Evolutionary conservation across 2,113 vertebrate genomes (phyloP), one percentile per base, ranked within the genome.

Genomic region (Oxyura jamaicensis): DNA sequence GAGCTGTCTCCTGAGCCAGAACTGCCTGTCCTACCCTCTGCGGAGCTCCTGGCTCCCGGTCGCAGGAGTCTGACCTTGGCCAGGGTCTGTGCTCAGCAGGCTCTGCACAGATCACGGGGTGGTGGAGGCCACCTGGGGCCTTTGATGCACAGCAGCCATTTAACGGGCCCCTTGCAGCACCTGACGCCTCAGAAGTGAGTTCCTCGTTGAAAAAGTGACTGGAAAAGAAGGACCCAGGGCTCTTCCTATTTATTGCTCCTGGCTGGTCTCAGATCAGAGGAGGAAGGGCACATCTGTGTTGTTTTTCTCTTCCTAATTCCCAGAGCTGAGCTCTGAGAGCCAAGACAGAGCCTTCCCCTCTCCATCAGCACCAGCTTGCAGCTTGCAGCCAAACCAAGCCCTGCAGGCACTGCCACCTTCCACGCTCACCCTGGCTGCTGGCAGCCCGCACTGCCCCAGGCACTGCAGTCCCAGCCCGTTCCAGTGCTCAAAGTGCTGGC

Each of bases 351-450:
- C 35, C 16, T 33, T 21, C 66, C 74, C 58, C 39, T 7, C 41
- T 35, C 44, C 3, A 2, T 5, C 29, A 3, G 3, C 72, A n/a
- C 39, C 1, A 2, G 3, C 0, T 2, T 2, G 29, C 2, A 18
- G 59, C 10, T 1, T 2, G 2, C 10, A 3, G 59, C 21, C 50
- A 52, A 26, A 52, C 52, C 52, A 28, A 55, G 52, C 26, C 52
- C 7, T 25, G 50, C 23, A 26, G 50, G 50, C 50, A 25, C 50
- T 26, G 50, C 50, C 50, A 52, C 23, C 50, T 52, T 52, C 23
- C 50, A 25, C 13, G 23, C 23, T 52, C 22, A 25, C 50, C 50
- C 50, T 52, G 23, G 4, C 50, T 52, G 50, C 50, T 25, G 50
- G 50, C 50, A 52, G 50, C 50, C 50, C 25, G 50, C 50, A 3